phyloP scores from a whole-genome alignment of 2,113 vertebrate genomes.

The Prietella phreatophila region DNA sequence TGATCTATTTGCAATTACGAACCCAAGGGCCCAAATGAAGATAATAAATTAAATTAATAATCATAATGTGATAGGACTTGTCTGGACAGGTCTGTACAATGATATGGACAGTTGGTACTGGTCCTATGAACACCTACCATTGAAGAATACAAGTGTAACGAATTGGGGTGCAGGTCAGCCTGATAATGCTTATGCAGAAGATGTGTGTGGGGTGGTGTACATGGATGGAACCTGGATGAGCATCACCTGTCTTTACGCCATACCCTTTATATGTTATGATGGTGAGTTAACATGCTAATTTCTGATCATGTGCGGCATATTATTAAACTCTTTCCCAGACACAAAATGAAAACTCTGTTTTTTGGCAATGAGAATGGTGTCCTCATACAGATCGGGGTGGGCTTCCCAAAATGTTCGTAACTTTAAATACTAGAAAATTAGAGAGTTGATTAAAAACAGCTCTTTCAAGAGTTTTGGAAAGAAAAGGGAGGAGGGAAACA shows the following conservation, averaged over 20 bases:
- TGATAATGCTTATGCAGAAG: neutral
- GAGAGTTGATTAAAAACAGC: too few relatives aligned
- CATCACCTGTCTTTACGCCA: neutral
- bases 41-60: neutral
- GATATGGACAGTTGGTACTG: constrained; percentile 39
- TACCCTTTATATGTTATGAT: constrained; percentile 38
- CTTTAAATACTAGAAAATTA: too few relatives aligned
- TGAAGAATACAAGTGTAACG: neutral
- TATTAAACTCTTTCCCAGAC: neutral
- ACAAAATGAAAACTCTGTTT: neutral
- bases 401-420: neutral
- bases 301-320: neutral
- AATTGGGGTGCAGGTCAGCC: neutral
- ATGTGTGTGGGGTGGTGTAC: neutral
- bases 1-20: constrained; percentile 17
- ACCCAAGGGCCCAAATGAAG: neutral
- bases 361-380: neutral
- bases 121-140: constrained; percentile 2
- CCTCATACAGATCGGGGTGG: neutral
- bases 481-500: too few relatives aligned
- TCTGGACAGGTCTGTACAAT: constrained; percentile 20
- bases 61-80: rapidly evolving
- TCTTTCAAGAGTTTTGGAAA: too few relatives aligned
- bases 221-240: neutral
- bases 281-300: constrained; percentile 27